Conservation (phyloP, 2,113 vertebrate species). For the Onychostoma macrolepis region DNA sequence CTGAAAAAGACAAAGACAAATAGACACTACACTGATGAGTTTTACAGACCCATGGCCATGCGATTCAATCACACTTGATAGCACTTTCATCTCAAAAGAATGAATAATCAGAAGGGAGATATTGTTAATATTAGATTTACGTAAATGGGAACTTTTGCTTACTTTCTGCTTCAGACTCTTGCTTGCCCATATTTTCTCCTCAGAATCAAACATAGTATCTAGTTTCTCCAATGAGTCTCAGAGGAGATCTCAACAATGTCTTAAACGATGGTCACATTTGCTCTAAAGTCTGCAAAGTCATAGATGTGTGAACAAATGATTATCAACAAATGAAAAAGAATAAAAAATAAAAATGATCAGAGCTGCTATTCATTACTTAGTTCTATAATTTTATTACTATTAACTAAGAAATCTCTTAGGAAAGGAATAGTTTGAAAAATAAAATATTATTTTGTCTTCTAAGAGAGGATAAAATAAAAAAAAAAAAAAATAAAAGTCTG, state of each 20-base stretch:
- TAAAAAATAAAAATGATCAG: not conserved
- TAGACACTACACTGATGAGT: conserved; percentile 50
- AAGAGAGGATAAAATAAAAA: not conserved
- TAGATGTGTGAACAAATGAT: not conserved
- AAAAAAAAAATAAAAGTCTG: too few species aligned
- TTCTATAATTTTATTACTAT: too few species aligned
- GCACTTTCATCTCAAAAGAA: conserved; percentile 1
- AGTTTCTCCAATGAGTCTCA: not conserved
- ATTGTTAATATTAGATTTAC: not conserved
- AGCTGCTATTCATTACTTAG: not conserved
- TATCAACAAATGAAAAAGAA: not conserved
- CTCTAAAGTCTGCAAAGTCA: not conserved
- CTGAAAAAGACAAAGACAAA: conserved; percentile 39
- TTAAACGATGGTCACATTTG: not conserved
- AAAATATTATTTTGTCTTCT: not conserved
- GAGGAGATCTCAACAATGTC: not conserved
- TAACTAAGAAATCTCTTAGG: too few species aligned
- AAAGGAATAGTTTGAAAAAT: not conserved
- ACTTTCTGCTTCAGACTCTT: not conserved
- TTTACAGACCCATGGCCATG: not conserved
- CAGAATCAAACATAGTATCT: not conserved
- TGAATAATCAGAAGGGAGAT: not conserved
- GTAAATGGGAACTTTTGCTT: not conserved
- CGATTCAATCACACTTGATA: conserved; percentile 53
- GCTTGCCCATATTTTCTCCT: not conserved